These are phyloP conservation scores for Callipepla californica DNA, from an alignment of 2,113 vertebrate species.

Conservation along the genomic window DNA sequence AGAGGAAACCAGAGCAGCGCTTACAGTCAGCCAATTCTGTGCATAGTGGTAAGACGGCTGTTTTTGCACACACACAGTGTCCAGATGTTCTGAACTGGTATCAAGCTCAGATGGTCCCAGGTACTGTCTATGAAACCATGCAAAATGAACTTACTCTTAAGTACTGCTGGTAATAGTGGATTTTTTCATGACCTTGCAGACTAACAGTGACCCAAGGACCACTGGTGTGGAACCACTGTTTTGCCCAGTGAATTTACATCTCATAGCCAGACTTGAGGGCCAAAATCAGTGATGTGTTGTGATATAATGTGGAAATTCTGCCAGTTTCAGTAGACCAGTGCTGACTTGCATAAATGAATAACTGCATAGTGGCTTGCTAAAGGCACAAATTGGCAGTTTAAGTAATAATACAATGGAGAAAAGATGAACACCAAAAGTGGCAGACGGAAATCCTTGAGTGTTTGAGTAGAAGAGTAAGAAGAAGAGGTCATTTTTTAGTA, in stretches of 20 bases:
- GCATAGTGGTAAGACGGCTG: background rate
- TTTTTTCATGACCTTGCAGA: background rate
- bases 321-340: rapidly evolving
- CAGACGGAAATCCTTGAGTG: background rate
- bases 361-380: background rate
- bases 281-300: background rate
- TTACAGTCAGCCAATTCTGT: rapidly evolving
- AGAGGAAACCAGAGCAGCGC: background rate
- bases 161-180: background rate
- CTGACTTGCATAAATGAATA: background rate
- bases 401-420: background rate
- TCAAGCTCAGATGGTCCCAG: background rate
- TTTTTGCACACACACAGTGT: background rate
- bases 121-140: background rate
- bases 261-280: background rate
- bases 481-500: background rate
- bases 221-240: background rate
- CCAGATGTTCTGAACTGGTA: background rate
- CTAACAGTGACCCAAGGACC: background rate
- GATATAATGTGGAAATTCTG: background rate
- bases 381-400: background rate
- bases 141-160: background rate
- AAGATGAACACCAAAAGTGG: background rate
- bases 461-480: background rate
- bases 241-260: background rate